Evolutionary conservation across 2,797 vertebrate species (phyloP).

Genomic region (Microctenopoma steveboyesi): DNA sequence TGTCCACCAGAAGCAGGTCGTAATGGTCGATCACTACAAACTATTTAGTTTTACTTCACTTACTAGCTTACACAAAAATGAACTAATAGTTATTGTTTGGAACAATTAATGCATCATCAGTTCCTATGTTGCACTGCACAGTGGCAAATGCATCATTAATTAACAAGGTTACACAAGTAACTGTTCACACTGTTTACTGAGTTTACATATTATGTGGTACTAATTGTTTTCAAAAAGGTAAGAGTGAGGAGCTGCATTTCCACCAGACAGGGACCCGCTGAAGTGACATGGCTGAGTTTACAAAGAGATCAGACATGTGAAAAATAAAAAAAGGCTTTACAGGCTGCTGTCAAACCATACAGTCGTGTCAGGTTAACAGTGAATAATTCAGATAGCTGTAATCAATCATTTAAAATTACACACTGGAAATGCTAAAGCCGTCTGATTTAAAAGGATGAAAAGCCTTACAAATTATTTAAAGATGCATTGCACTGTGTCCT

Average conservation of each 20-base stretch:
- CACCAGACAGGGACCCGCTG: no score
- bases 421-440: slow-evolving; percentile 21
- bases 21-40: neutral
- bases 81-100: no score
- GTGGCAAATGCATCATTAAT: no score
- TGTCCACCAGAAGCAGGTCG: neutral
- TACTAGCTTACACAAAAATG: no score
- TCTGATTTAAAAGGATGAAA: slow-evolving; percentile 27
- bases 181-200: neutral
- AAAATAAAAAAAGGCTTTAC: neutral
- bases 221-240: no score
- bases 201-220: no score
- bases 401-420: slow-evolving; percentile 51
- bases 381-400: slow-evolving; percentile 43
- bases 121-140: no score
- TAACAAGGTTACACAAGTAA: no score
- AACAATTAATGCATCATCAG: no score
- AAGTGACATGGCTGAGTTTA: neutral
- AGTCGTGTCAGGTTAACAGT: slow-evolving; percentile 35
- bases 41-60: slow-evolving; percentile 4
- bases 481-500: slow-evolving; percentile 18
- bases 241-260: neutral
- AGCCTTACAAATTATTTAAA: slow-evolving; percentile 55
- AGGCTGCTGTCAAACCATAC: slow-evolving; percentile 12
- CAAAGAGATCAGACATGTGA: neutral